phyloP scores from a whole-genome alignment of 2,113 vertebrate genomes.

The Sylvilagus bachmani region DNA sequence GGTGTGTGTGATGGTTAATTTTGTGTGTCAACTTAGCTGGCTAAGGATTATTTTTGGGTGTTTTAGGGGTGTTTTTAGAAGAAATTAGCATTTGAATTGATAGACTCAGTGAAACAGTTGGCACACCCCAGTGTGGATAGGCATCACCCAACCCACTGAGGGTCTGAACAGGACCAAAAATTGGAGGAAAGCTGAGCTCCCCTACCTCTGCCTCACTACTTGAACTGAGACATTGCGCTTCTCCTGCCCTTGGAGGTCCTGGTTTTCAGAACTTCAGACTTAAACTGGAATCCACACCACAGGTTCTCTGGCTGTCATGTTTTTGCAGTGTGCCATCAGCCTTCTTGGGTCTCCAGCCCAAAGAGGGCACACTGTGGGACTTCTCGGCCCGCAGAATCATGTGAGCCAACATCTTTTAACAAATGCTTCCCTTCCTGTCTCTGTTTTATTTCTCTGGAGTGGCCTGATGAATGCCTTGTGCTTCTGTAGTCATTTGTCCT shows the following conservation, averaged over 20 bases:
- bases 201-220: neutral
- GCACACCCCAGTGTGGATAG: neutral
- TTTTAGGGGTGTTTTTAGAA: neutral
- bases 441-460: neutral
- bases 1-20: neutral
- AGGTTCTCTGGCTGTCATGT: neutral
- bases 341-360: neutral
- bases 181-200: neutral
- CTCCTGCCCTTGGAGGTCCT: neutral
- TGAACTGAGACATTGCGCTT: neutral
- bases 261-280: neutral
- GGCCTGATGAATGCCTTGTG: neutral
- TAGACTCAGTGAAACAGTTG: neutral
- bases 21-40: neutral
- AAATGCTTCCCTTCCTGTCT: neutral
- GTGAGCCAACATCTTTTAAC: neutral
- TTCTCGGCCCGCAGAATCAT: neutral
- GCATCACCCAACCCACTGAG: neutral
- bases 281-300: too few species aligned
- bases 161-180: neutral
- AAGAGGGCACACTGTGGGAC: neutral
- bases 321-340: rapidly evolving
- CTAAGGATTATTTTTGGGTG: neutral
- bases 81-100: neutral
- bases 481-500: neutral